Evolutionary conservation across 2,888 invertebrate genomes (phyloP).

Genomic region (Cantharis rufa): DNA sequence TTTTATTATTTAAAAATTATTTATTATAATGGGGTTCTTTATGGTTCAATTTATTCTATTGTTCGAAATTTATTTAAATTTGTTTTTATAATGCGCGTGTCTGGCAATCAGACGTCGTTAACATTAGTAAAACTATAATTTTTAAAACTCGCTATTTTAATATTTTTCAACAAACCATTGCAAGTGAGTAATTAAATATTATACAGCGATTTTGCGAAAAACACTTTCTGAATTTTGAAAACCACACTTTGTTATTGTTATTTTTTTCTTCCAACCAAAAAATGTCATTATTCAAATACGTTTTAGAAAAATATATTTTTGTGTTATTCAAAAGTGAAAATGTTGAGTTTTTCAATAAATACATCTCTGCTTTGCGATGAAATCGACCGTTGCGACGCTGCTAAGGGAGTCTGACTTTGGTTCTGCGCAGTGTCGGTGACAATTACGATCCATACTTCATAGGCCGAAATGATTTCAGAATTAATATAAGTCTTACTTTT

Average conservation of each 20-base stretch:
- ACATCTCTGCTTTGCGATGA: constrained; percentile 27
- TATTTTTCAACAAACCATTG: neutral
- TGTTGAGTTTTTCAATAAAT: constrained; percentile 9
- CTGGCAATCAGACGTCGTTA: neutral
- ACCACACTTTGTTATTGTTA: neutral
- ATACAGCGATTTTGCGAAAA: neutral
- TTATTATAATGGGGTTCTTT: neutral
- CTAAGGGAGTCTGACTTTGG: constrained; percentile 20
- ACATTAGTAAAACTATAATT: neutral
- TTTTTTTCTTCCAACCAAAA: neutral
- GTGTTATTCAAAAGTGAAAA: neutral
- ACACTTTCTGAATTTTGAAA: neutral
- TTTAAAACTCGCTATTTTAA: neutral
- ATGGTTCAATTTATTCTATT: neutral
- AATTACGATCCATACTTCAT: constrained; percentile 37
- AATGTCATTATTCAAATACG: neutral
- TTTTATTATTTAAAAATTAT: neutral
- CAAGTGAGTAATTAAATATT: neutral
- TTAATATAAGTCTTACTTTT: constrained; percentile 35
- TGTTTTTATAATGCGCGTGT: neutral
- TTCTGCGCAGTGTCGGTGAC: constrained; percentile 32
- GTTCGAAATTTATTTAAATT: neutral
- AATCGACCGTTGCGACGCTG: constrained; percentile 30
- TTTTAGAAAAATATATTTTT: neutral
- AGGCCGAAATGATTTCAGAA: constrained; percentile 33